Conservation (phyloP, 2,797 vertebrate genomes). For the Tenualosa ilisha region DNA sequence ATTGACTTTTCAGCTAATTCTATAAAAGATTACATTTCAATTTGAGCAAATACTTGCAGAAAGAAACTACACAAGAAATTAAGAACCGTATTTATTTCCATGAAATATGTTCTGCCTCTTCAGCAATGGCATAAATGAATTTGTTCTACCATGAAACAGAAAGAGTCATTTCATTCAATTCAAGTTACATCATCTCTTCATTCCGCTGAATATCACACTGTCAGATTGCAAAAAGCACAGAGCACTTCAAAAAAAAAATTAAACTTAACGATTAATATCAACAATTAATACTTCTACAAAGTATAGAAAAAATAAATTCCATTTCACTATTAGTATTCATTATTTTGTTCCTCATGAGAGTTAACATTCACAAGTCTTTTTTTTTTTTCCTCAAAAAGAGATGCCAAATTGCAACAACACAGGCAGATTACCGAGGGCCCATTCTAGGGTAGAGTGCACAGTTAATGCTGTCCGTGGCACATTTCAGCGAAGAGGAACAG, state of each 20-base stretch:
- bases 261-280: conserved; percentile 61
- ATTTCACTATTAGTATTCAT: conserved; percentile 50
- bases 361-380: conserved; percentile 53
- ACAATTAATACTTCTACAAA: conserved; percentile 63
- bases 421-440: conserved; percentile 21
- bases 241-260: conserved; percentile 64
- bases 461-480: conserved; percentile 27
- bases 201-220: conserved; percentile 44
- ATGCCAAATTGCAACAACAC: conserved; percentile 45
- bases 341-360: conserved; percentile 54
- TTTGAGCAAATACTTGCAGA: neutral
- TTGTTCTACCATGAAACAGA: conserved; percentile 16
- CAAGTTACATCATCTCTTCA: conserved; percentile 36
- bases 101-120: conserved; percentile 57
- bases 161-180: conserved; percentile 14
- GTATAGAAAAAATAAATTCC: conserved; percentile 73
- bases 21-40: neutral
- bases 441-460: conserved; percentile 40
- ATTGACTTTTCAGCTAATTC: neutral
- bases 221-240: conserved; percentile 47
- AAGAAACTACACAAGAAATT: conserved; percentile 8
- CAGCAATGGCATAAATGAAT: conserved; percentile 40
- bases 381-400: conserved; percentile 24
- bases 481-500: conserved; percentile 42
- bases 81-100: conserved; percentile 37